phyloP scores from a whole-genome alignment of 2,797 vertebrate species.

The Hoplostethus atlanticus region DNA sequence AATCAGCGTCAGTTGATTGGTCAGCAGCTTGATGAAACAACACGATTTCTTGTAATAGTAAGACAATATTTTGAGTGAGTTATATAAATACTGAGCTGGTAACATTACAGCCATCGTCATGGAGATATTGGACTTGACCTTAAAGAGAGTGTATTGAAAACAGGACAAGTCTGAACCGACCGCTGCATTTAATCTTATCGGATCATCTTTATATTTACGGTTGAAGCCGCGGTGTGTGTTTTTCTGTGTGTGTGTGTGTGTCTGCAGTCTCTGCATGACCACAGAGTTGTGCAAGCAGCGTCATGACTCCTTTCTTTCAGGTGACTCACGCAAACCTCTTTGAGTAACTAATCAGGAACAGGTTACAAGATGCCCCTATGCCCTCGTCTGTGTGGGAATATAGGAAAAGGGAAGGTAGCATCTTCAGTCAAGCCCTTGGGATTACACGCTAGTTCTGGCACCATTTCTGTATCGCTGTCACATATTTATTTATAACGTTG shows the following conservation, averaged over 20 bases:
- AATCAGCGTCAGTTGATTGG: background rate
- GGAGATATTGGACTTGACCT: constrained; percentile 2
- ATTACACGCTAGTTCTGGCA: background rate
- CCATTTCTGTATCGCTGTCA: constrained; percentile 44
- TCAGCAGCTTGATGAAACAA: constrained; percentile 2
- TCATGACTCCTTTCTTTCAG: constrained; percentile 22
- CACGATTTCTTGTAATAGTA: background rate
- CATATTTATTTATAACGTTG: constrained; percentile 14
- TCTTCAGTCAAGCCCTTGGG: constrained; percentile 28
- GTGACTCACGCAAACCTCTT: constrained; percentile 55
- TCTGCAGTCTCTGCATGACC: constrained; percentile 18
- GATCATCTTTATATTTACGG: constrained; percentile 13
- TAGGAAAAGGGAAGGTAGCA: constrained; percentile 20
- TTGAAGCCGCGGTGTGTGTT: background rate
- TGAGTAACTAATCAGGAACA: constrained; percentile 53
- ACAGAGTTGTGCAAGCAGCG: constrained; percentile 12
- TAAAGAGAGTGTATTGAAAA: constrained; percentile 1
- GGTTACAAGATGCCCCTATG: constrained; percentile 28
- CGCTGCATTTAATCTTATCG: constrained; percentile 34
- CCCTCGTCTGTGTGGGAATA: constrained; percentile 62
- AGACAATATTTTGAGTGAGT: constrained; percentile 14
- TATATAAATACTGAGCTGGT: background rate
- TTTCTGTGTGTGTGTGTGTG: background rate
- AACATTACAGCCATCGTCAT: background rate
- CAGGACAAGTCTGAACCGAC: constrained; percentile 18